Evolutionary conservation across 2,888 invertebrate genomes (phyloP), one percentile per base, ranked within the genome.

Genomic region (Arctia plantaginis): DNA sequence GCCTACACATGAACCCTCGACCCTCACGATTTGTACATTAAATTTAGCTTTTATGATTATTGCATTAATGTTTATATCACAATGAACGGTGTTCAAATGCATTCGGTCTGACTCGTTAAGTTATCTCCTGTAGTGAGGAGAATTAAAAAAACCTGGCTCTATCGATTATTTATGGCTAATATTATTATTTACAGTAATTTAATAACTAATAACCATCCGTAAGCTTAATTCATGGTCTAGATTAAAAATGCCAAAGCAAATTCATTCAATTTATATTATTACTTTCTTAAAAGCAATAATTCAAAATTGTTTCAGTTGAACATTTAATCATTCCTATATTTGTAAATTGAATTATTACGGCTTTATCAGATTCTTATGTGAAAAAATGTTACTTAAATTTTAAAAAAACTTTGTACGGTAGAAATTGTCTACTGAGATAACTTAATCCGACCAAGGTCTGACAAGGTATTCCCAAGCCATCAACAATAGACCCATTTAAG

Each of bases 1-100:
- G 90, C 78, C 72, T 72, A 69, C 66, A 39, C 47, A 12, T 71
- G 41, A 1, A 65, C 72, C 72, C 72, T 74, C 71, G 47, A 75
- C 44, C 41, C 3, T 67, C 55, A 44, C 39, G 23, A 3, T 7
- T 20, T 39, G 39, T 30, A 66, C 4, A 64, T 65, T 47, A 47
- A 80, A 44, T 66, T 71, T 71, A 33, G 6, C 76, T 76, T 35
- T 30, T 80, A 74, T 35, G 0, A 0, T 12, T 1, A 51, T 23
- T 18, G 4, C 18, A 6, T 35, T 41, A 78, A 69, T 47, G 76
- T 71, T 70, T n/a, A 78, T 67, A 81, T 77, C 76, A 55, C 35
- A 35, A 20, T 27, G 51, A 55, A 44, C 65, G 13, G 66, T n/a
- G 3, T 35, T 23, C 8, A 39, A 59, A 71, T 76, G 13, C 27